phyloP scores from a whole-genome alignment of 2,113 vertebrate genomes.

The Aegithalos caudatus region DNA sequence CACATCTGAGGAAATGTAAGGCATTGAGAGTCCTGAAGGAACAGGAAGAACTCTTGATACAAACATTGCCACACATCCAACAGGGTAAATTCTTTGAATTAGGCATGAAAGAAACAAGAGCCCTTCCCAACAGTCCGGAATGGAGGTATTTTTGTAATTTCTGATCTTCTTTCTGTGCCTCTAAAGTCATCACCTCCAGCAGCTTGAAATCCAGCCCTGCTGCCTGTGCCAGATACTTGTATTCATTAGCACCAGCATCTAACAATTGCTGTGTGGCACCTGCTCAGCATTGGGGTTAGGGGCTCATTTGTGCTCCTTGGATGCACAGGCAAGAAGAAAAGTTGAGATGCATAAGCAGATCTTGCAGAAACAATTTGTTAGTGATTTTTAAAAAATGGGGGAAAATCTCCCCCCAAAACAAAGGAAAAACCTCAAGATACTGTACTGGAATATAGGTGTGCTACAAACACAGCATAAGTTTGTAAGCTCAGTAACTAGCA shows the following conservation, averaged over 20 bases:
- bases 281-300: neutral
- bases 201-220: conserved; percentile 7
- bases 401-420: neutral
- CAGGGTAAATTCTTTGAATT: conserved; percentile 55
- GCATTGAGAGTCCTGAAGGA: conserved; percentile 27
- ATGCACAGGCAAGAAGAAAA: neutral
- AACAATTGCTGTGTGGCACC: neutral
- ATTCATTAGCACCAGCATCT: neutral
- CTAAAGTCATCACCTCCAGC: conserved; percentile 50
- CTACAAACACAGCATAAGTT: neutral
- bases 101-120: conserved; percentile 38
- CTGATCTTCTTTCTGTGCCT: conserved; percentile 37
- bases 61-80: conserved; percentile 30
- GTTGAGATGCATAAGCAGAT: neutral
- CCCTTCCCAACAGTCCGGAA: neutral
- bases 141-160: conserved; percentile 32
- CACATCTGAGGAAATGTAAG: conserved; percentile 26
- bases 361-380: neutral
- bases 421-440: neutral
- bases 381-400: too few relatives aligned
- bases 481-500: neutral
- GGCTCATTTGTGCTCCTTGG: neutral
- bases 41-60: conserved; percentile 53
- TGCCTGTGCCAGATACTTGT: neutral
- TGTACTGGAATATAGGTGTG: neutral